Evolutionary conservation across 2,888 invertebrate genomes (phyloP).

Genomic region (Agrotis ipsilon): DNA sequence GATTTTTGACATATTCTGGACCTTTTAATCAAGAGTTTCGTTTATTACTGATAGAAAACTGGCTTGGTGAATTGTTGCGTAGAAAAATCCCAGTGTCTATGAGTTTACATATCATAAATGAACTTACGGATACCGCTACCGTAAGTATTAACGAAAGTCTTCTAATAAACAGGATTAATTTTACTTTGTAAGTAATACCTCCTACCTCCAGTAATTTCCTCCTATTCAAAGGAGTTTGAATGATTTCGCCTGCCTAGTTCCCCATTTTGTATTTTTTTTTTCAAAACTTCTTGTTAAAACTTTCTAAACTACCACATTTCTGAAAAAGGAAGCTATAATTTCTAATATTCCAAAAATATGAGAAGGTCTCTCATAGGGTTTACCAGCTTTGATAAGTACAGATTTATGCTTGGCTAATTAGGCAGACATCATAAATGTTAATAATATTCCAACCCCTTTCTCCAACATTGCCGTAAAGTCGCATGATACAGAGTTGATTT

Average conservation of each 20-base stretch:
- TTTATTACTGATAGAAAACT: conserved; percentile 91
- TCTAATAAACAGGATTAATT: neutral
- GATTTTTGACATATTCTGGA: conserved; percentile 96
- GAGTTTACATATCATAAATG: conserved; percentile 94
- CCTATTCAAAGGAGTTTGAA: too few relatives aligned
- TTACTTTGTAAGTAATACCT: neutral
- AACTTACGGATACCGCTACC: conserved; percentile 95
- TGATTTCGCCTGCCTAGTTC: too few relatives aligned
- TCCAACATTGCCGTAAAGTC: neutral
- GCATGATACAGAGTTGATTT: neutral
- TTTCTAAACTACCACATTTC: neutral
- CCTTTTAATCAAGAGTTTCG: conserved; percentile 98
- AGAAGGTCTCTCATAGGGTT: too few relatives aligned
- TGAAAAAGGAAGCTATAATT: too few relatives aligned
- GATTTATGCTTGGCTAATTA: too few relatives aligned
- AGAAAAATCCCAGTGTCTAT: conserved; percentile 95
- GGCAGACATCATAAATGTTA: too few relatives aligned
- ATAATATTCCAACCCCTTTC: neutral
- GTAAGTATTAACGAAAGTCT: conserved; percentile 67
- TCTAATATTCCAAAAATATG: too few relatives aligned
- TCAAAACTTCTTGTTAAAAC: too few relatives aligned
- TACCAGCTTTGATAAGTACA: too few relatives aligned
- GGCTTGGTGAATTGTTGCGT: conserved; percentile 93
- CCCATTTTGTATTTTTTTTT: too few relatives aligned
- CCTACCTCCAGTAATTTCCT: too few relatives aligned